Evolutionary conservation across 1,140 invertebrate species (phyloP), one percentile per base, ranked within the genome.

Genomic region (Micrasema longulum): DNA sequence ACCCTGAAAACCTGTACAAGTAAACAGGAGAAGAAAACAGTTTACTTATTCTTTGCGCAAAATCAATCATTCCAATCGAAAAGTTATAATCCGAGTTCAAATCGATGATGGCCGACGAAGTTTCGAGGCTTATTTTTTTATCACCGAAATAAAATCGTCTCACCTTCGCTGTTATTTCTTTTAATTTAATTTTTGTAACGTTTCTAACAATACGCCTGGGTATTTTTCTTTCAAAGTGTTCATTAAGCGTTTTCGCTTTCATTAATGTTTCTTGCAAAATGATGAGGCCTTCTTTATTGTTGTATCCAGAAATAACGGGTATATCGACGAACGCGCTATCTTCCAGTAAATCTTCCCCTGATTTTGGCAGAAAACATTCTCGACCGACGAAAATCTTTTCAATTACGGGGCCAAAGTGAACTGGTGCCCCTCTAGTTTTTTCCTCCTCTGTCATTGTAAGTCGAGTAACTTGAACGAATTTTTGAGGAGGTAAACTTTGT

Each of bases 271-370:
- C 11, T 85, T 72, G 12, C 4, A 85, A 73, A 1, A 85, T 70
- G 10, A 88, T 47, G 16, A 64, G 75, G 12, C 88, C 87, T 82
- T 92, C 91, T n/a, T 83, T 79, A n/a, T 75, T 80, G 75, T 84
- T 89, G 45, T 88, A 86, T 0, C 91, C 91, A n/a, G 87, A 75
- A 6, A 92, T 83, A 14, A 87, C 80, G 0, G 91, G 90, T 10
- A 92, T 82, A 65, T 86, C 83, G 22, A 84, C 76, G 31, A 85
- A 84, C 38, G 80, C 79, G 43, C 85, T 80, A 16, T 76, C 77
- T 26, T 76, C 23, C 6, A 86, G 69, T 52, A 81, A 69, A 57
- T 83, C 72, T 16, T 82, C 47, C 6, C 83, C 81, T 10, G 80
- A 60, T 69, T 84, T 78, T 0, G 76, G 77, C 9, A 87, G 64